phyloP scores from a whole-genome alignment of 2,113 vertebrate species.

The Candoia aspera region DNA sequence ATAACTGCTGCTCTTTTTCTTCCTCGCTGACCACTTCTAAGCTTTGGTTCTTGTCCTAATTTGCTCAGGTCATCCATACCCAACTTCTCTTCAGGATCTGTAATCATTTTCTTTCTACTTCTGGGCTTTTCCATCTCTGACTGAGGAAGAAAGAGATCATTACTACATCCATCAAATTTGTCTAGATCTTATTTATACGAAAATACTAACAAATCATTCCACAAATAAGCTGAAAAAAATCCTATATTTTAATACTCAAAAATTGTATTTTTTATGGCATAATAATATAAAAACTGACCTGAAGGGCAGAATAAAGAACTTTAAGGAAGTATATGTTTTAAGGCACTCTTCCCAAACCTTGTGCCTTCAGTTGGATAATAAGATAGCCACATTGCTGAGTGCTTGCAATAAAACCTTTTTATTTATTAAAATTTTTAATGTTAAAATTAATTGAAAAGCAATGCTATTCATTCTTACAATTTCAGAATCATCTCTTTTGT shows the following conservation, averaged over 20 bases:
- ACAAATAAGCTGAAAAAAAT: background rate
- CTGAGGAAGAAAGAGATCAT: conserved; percentile 49
- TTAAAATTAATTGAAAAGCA: conserved; percentile 33
- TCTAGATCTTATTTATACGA: background rate
- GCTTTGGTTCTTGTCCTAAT: conserved; percentile 84
- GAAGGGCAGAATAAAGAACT: conserved; percentile 4
- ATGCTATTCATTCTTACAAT: conserved; percentile 76
- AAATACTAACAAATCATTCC: background rate
- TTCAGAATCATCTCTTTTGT: conserved; percentile 83
- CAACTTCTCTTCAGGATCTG: conserved; percentile 83
- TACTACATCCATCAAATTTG: conserved; percentile 33
- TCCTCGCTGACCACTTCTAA: conserved; percentile 82
- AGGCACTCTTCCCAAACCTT: background rate
- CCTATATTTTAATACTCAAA: background rate
- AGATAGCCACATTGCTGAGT: background rate
- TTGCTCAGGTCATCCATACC: conserved; percentile 79
- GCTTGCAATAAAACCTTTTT: background rate
- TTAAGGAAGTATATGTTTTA: background rate
- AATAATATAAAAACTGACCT: background rate
- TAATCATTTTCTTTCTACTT: conserved; percentile 85
- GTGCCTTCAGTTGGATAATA: background rate
- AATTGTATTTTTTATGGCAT: background rate
- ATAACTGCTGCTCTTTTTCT: conserved; percentile 83
- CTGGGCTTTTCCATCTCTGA: conserved; percentile 92
- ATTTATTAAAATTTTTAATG: background rate